Evolutionary conservation across 1,140 invertebrate genomes (phyloP).

Genomic region (Drosophila repleta): DNA sequence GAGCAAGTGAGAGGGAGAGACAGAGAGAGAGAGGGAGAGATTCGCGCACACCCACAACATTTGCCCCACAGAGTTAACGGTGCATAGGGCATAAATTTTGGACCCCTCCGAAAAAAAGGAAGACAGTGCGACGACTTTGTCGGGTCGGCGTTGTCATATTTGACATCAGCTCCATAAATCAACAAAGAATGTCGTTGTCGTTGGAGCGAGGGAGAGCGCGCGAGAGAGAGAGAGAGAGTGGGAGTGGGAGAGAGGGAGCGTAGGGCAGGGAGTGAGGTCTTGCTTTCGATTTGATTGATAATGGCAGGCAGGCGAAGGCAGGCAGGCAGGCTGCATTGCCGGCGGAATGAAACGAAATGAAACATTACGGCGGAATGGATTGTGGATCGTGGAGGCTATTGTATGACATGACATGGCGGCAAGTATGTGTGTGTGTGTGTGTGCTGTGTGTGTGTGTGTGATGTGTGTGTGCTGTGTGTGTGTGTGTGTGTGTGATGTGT

Average conservation of each 20-base stretch:
- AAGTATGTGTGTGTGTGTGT: neutral
- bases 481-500: constrained; percentile 22
- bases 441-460: no score
- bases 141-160: constrained; percentile 70
- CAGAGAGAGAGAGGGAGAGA: neutral
- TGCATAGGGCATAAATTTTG: constrained; percentile 70
- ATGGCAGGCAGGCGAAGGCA: constrained; percentile 46
- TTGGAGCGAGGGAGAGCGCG: neutral
- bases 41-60: constrained; percentile 47
- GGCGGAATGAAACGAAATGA: constrained; percentile 60
- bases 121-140: constrained; percentile 13
- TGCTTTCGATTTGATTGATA: constrained; percentile 73
- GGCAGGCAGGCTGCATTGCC: constrained; percentile 29
- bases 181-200: constrained; percentile 54
- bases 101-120: neutral
- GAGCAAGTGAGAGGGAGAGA: neutral
- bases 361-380: constrained; percentile 78
- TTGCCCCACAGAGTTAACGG: constrained; percentile 59
- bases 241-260: neutral
- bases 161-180: constrained; percentile 76
- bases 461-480: neutral
- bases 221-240: neutral
- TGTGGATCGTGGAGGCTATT: constrained; percentile 43
- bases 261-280: neutral
- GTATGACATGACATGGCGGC: constrained; percentile 69